Conservation (phyloP, 2,797 vertebrate genomes). For the Petrocephalus schoutedeni region DNA sequence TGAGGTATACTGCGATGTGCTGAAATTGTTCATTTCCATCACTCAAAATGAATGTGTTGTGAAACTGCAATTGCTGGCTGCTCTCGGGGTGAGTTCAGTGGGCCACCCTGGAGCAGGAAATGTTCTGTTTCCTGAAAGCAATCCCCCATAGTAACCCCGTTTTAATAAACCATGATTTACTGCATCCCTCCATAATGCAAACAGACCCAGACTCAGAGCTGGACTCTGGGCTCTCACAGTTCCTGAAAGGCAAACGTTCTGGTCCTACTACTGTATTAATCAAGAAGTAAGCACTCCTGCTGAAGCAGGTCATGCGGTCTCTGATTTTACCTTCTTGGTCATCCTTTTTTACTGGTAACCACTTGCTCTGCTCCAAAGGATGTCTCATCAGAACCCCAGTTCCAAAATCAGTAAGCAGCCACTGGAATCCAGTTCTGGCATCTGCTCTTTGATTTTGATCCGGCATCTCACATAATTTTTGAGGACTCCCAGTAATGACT, state of each 20-base stretch:
- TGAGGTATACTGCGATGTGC: not conserved
- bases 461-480: not conserved
- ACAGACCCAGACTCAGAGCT: not conserved
- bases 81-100: not conserved
- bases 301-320: not conserved
- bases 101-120: not conserved
- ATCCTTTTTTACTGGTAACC: not conserved
- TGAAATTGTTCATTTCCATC: constrained; percentile 7
- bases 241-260: not conserved
- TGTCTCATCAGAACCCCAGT: not conserved
- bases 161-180: not conserved
- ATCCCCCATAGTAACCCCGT: not conserved
- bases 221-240: not conserved
- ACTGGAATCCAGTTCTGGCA: not conserved
- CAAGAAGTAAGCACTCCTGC: not conserved
- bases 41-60: not conserved
- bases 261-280: not conserved
- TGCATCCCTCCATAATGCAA: not conserved
- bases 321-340: not conserved
- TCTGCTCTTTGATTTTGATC: not conserved
- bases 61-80: not conserved
- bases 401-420: not conserved
- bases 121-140: not conserved
- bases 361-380: not conserved
- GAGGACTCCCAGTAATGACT: not conserved